These are phyloP conservation scores for Eulimnadia texana DNA, from an alignment of 1,140 invertebrate genomes.

Conservation along the genomic window DNA sequence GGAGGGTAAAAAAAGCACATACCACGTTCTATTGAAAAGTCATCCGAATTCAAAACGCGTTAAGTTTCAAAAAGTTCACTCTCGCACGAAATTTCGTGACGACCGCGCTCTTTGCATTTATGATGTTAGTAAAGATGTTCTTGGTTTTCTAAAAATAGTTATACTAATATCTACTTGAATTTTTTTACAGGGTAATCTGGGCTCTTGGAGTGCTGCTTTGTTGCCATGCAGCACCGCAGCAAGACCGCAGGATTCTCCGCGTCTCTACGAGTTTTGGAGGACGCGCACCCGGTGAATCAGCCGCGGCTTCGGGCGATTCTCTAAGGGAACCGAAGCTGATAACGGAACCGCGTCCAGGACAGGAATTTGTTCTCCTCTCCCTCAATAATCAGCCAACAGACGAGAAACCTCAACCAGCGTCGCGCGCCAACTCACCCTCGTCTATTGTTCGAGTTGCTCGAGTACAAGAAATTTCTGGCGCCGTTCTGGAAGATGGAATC, in stretches of 20 bases:
- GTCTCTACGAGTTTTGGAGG: not conserved
- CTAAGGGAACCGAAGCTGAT: slow-evolving; percentile 15
- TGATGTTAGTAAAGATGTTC: too few species aligned
- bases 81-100: too few species aligned
- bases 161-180: not conserved
- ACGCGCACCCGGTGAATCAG: not conserved
- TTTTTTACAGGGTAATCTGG: not conserved
- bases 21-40: too few species aligned
- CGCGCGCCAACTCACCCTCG: not conserved
- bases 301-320: not conserved
- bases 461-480: not conserved
- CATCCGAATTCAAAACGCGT: too few species aligned
- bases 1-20: too few species aligned
- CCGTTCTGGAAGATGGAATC: slow-evolving; percentile 9
- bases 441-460: not conserved
- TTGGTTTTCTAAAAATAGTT: too few species aligned
- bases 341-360: slow-evolving; percentile 13
- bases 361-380: slow-evolving; percentile 16
- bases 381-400: not conserved
- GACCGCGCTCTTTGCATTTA: too few species aligned
- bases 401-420: not conserved
- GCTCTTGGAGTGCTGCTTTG: not conserved
- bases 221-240: not conserved
- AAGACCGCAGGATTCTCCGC: slow-evolving; percentile 1
- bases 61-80: too few species aligned